phyloP scores from a whole-genome alignment of 2,113 vertebrate species.

The Tupaia chinensis region DNA sequence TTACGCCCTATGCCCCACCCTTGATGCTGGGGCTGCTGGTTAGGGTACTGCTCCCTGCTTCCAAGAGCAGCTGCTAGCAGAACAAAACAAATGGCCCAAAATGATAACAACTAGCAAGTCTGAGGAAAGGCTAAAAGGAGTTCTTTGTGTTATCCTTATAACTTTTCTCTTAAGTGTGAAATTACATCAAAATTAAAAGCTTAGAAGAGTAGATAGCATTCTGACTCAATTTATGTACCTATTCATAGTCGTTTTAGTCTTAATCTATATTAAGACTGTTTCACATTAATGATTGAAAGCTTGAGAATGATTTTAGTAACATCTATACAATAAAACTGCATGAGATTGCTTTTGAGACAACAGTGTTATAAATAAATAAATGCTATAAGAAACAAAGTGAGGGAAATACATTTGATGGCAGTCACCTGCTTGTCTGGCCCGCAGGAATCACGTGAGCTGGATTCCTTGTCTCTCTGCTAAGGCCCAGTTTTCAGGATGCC shows the following conservation, averaged over 20 bases:
- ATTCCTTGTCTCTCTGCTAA: neutral
- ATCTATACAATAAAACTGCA: slow-evolving; percentile 31
- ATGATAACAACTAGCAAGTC: neutral
- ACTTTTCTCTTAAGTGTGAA: slow-evolving; percentile 9
- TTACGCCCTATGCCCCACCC: neutral
- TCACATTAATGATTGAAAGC: slow-evolving; percentile 56
- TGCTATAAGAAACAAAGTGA: neutral
- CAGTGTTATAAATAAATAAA: slow-evolving; percentile 59
- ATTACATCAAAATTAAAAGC: slow-evolving; percentile 21
- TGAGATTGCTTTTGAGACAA: slow-evolving; percentile 14
- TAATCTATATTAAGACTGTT: neutral
- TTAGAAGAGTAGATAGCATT: neutral
- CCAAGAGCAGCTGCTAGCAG: neutral
- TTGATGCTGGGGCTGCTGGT: neutral
- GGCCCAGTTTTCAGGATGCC: neutral
- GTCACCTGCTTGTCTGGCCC: neutral
- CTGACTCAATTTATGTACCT: neutral
- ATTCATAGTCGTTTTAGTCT: slow-evolving; percentile 20
- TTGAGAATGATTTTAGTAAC: slow-evolving; percentile 52
- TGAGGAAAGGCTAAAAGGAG: neutral
- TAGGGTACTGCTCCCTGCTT: neutral
- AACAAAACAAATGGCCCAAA: neutral
- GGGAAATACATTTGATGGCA: neutral
- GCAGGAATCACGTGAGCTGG: neutral
- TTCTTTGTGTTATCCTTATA: neutral